Evolutionary conservation across 2,113 vertebrate species (phyloP).

Genomic region (Craseonycteris thonglongyai): DNA sequence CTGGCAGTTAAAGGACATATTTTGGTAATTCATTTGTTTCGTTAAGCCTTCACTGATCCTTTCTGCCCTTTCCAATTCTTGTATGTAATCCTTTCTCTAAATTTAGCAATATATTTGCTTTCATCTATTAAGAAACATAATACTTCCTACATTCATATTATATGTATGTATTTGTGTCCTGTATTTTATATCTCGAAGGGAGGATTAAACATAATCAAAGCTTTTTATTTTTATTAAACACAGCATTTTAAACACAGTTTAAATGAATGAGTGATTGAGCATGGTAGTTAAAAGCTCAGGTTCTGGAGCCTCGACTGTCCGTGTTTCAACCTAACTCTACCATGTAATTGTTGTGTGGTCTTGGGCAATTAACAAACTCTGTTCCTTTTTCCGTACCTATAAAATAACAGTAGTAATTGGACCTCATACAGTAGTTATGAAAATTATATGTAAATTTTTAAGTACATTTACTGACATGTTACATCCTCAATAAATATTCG

Average conservation of each 20-base stretch:
- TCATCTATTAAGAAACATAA: not conserved
- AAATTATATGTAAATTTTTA: not conserved
- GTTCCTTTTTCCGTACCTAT: not conserved
- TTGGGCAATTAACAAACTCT: not conserved
- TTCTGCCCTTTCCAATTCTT: not conserved
- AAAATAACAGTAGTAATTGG: not conserved
- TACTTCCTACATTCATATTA: not conserved
- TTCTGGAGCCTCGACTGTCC: not conserved
- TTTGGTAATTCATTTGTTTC: too few species aligned
- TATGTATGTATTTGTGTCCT: not conserved
- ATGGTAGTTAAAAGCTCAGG: not conserved
- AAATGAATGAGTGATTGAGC: not conserved
- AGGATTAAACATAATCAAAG: not conserved
- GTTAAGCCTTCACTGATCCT: not conserved
- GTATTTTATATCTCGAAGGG: not conserved
- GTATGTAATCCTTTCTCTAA: not conserved
- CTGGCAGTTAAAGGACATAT: not conserved
- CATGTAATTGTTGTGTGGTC: not conserved
- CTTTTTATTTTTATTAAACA: not conserved
- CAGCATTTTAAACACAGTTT: not conserved
- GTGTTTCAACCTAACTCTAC: not conserved
- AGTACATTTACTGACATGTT: not conserved
- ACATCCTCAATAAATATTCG: not conserved
- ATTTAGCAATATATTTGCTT: not conserved
- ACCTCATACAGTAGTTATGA: not conserved